phyloP scores from a whole-genome alignment of 2,888 invertebrate species.

The Girardia tigrina region DNA sequence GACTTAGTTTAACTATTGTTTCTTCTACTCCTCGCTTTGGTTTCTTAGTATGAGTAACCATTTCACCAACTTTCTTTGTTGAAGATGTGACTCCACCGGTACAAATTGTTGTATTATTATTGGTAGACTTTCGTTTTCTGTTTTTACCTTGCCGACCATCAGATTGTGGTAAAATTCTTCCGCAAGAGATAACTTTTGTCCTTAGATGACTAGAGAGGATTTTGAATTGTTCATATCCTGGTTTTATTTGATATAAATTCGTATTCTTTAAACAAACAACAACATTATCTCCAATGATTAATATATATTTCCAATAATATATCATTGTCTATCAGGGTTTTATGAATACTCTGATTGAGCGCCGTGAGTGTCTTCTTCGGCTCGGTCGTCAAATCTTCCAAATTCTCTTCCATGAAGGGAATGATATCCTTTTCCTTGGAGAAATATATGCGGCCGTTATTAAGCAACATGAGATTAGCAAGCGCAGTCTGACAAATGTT shows the following conservation, averaged over 20 bases:
- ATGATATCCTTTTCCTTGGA: conserved; percentile 81
- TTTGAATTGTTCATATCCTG: conserved; percentile 48
- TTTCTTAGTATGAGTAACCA: conserved; percentile 21
- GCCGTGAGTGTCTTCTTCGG: conserved; percentile 68
- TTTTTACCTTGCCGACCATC: conserved; percentile 16
- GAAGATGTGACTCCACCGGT: conserved; percentile 1
- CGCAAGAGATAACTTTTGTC: conserved; percentile 20
- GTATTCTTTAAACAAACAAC: background rate
- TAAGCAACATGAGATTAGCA: conserved; percentile 71
- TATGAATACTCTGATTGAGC: conserved; percentile 57
- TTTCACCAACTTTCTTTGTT: conserved; percentile 1
- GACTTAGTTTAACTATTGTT: conserved; percentile 60
- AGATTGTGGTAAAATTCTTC: background rate
- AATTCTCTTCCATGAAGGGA: conserved; percentile 86
- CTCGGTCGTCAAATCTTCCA: conserved; percentile 92
- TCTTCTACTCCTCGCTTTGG: conserved; percentile 23
- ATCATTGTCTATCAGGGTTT: no score
- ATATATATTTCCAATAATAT: background rate
- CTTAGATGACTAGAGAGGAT: conserved; percentile 33
- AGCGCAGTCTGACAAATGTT: conserved; percentile 80
- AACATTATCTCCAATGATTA: background rate
- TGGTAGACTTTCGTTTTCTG: conserved; percentile 35
- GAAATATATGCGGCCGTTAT: conserved; percentile 64
- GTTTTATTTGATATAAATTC: conserved; percentile 51
- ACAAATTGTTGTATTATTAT: background rate